These are phyloP conservation scores for Anguilla japonica DNA, from an alignment of 2,113 vertebrate species.

Conservation along the genomic window DNA sequence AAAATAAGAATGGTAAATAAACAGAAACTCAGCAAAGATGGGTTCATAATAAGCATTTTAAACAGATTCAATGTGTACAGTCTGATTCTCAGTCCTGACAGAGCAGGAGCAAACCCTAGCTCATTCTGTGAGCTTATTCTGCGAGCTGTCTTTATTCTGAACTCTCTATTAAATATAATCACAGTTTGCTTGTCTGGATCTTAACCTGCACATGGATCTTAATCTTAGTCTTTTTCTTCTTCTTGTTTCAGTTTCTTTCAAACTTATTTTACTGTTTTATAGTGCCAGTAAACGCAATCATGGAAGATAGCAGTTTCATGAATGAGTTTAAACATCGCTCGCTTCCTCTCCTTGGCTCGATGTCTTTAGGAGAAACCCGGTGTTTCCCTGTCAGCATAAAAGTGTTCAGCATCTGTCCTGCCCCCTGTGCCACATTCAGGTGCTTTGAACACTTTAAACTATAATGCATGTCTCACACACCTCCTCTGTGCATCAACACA, in stretches of 20 bases:
- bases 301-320: not conserved
- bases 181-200: not conserved
- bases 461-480: not conserved
- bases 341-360: not conserved
- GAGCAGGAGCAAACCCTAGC: too few relatives aligned
- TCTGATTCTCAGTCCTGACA: too few relatives aligned
- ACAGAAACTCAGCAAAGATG: too few relatives aligned
- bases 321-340: not conserved
- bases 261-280: not conserved
- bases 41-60: too few relatives aligned
- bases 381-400: not conserved
- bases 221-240: too few relatives aligned
- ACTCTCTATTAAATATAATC: not conserved
- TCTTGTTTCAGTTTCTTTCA: not conserved
- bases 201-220: not conserved
- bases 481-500: not conserved
- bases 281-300: not conserved
- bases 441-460: not conserved
- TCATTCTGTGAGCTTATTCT: too few relatives aligned
- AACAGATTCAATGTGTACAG: too few relatives aligned
- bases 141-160: too few relatives aligned
- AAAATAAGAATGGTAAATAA: too few relatives aligned
- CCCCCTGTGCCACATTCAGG: not conserved
- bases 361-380: not conserved
- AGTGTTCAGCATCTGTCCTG: not conserved